Evolutionary conservation across 2,888 invertebrate species (phyloP), one percentile per base, ranked within the genome.

Genomic region (Ypsolopha scabrella): DNA sequence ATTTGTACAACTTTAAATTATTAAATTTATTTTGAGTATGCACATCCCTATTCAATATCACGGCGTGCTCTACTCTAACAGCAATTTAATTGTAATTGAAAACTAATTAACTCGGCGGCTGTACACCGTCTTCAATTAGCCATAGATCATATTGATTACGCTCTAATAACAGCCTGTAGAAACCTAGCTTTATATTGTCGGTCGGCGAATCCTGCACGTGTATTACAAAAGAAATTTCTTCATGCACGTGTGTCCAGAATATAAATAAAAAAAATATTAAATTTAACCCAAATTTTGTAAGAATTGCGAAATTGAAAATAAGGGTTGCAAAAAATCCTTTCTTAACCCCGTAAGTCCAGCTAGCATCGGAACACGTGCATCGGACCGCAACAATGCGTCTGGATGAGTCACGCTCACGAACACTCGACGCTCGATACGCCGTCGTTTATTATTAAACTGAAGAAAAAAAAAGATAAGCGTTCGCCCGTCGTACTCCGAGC

Each of bases 241-340:
- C 37, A 58, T 68, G 67, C 71, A 72, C 71, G 70, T 34, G 9
- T 72, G 70, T 64, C 62, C 54, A 53, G 53, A 59, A 55, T 50
- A 53, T 53, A 55, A 54, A 58, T 53, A 60, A 76, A 75, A 75
- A 62, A 63, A 63, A 60, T 51, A 36, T 36, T 48, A 73, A 68
- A 71, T 62, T 70, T 76, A 80, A 82, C 81, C 79, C 79, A 82
- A 82, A 82, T 79, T 79, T 79, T 69, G 85, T 78, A 85, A 86
- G 85, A 86, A 85, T 86, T 86, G 83, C 85, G 83, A 80, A 85
- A 85, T 85, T 74, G 61, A 62, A 74, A 76, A 75, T 80, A 82
- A 83, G 85, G 85, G 82, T 82, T 83, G 80, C 78, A 81, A 86
- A 85, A 83, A 85, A 76, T 75, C 80, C 76, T 81, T 82, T 80